Base-by-base conservation (phyloP, 1,140 invertebrate species). In the Diprion similis region DNA sequence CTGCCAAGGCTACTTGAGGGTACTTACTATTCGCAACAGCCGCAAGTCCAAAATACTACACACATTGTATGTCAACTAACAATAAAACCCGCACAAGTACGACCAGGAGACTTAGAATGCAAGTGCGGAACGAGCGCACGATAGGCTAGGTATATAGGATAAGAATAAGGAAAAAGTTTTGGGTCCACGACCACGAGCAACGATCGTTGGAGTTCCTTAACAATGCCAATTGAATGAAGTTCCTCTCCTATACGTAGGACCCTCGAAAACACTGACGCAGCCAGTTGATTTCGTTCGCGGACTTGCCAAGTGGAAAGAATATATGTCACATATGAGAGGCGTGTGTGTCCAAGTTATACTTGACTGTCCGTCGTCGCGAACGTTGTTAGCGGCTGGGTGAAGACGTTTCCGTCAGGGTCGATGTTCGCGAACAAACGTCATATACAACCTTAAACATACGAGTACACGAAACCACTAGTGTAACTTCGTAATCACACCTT, bases 1-100 rank as follows among this genome's bases (percentile, higher is more conserved):
- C 18, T 86, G 84, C 70, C 80, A 81, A 69, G 48, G 45, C 3
- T 85, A 85, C 45, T 69, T 86, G 24, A 78, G 70, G 67, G 84
- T 84, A 76, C 8, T 59, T 59, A 59, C 51, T 8, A 59, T 59
- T 59, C 11, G 1, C 2, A 37, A 37, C 24, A 37, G 24, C 24
- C 24, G 24, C 24, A 37, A 37, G 24, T 37, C 24, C 24, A 37
- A 37, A 37, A 37, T 37, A 37, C 24, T 37, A 37, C 1, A 37
- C 24, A 37, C 24, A 6, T 37, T 37, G 24, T 37, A 2, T 37
- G 2, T 37, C 24, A 37, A 37, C 24, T 37, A 6, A 37, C 6
- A 37, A 37, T 37, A 37, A 37, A 37, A 37, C 24, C n/a, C n/a
- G 24, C 24, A 37, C 1, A 37, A 37, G 24, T 1, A 37, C 24